Evolutionary conservation across 2,113 vertebrate species (phyloP), one percentile per base, ranked within the genome.

Genomic region (Baryphthengus martii): DNA sequence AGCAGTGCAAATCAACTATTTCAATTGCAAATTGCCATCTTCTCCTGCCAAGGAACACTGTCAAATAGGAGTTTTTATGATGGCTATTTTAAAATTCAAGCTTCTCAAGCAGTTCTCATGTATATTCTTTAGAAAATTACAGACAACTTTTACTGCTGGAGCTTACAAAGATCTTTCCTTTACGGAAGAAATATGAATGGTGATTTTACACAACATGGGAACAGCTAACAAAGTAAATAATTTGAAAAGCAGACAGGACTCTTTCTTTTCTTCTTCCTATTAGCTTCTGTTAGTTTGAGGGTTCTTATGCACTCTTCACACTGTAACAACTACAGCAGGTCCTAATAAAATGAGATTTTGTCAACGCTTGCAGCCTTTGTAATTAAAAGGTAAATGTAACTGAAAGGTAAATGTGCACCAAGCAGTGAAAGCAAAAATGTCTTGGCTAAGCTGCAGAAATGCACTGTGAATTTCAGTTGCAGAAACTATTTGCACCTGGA

Each of bases 401-500:
- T n/a, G 42, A 74, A 70, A 73, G 21, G 35, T 40, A 63, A 74
- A 44, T 2, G 3, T 25, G 73, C 40, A 61, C 11, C 26, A 73
- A 72, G 26, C 21, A 35, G 14, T 40, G 67, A 80, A 88, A 85
- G 55, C 37, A 91, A 68, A 61, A 88, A 20, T 13, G 5, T 33
- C 52, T 89, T 75, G 40, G 40, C 62, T 78, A 61, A 81, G 10
- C 17, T 84, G 26, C 4, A 81, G 76, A 94, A 89, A 84, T 19
- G 35, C 35, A 53, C 56, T 61, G 47, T 12, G 8, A 61, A 77
- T 78, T 86, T 85, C 73, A 93, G 40, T 3, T 74, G 49, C 56
- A 90, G 68, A 45, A 94, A 84, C 28, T 79, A 74, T 81, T 93
- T 95, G 74, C 73, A 79, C 58, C 59, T 63, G 72, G 88, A 90